These are phyloP conservation scores for Heliocidaris erythrogramma DNA, from an alignment of 35 echinoderm and acorn worm genomes.

Conservation along the genomic window DNA sequence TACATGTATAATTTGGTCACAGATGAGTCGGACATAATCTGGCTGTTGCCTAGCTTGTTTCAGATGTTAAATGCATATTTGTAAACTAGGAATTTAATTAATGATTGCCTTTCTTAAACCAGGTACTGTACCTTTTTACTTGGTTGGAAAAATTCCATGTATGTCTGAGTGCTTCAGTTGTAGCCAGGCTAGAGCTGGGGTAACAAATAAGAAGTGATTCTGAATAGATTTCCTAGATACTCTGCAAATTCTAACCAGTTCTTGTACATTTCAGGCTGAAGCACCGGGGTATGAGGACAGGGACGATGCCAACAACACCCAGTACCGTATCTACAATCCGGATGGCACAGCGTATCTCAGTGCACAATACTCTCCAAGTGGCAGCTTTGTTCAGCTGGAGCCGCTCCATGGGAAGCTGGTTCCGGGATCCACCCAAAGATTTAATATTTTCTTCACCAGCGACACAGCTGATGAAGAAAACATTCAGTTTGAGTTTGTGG, in stretches of 20 bases:
- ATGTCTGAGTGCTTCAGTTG: too few relatives aligned
- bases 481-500: conserved; percentile 31
- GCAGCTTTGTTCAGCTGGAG: conserved; percentile 77
- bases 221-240: not conserved
- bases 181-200: too few relatives aligned
- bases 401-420: conserved; percentile 48
- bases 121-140: too few relatives aligned
- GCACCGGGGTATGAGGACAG: conserved; percentile 14
- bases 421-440: conserved; percentile 46
- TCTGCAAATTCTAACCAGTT: not conserved
- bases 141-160: too few relatives aligned
- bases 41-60: too few relatives aligned
- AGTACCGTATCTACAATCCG: conserved; percentile 54
- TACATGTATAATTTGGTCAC: too few relatives aligned
- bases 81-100: too few relatives aligned
- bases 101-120: too few relatives aligned
- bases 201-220: too few relatives aligned
- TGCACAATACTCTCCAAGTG: conserved; percentile 69
- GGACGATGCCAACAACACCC: not conserved
- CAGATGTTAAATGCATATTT: too few relatives aligned
- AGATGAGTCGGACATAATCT: too few relatives aligned
- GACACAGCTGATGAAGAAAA: conserved; percentile 31
- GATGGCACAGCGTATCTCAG: not conserved
- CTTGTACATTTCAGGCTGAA: conserved; percentile 30
- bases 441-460: conserved; percentile 57